These are phyloP conservation scores for Heliangelus exortis DNA, from an alignment of 2,797 vertebrate species.

Conservation along the genomic window DNA sequence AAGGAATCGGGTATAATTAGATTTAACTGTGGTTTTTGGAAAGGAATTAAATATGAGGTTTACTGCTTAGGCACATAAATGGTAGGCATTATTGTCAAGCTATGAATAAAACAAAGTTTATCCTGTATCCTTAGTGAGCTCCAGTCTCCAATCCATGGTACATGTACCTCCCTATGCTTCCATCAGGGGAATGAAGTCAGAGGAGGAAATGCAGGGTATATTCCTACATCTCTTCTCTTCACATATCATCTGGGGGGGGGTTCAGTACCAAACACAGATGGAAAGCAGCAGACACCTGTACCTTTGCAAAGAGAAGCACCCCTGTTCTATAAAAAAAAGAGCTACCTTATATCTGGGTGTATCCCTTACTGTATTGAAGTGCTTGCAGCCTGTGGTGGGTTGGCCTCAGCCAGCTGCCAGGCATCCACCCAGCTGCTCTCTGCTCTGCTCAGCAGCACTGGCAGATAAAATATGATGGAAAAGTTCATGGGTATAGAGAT, in stretches of 20 bases:
- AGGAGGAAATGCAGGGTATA: background rate
- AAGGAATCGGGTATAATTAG: background rate
- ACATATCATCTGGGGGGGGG: background rate
- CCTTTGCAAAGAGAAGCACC: background rate
- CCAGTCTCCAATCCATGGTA: rapidly evolving
- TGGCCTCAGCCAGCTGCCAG: background rate
- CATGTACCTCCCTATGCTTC: background rate
- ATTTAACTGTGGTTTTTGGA: background rate
- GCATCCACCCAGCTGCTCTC: background rate
- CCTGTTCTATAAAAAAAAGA: background rate
- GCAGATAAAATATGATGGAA: background rate
- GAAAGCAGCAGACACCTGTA: background rate
- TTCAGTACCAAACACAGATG: background rate
- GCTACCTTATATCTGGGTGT: background rate
- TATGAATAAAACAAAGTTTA: background rate
- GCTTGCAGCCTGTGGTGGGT: background rate
- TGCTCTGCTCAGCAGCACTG: background rate
- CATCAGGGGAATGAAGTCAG: background rate
- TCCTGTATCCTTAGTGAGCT: background rate
- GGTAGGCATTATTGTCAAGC: background rate
- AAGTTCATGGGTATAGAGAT: background rate
- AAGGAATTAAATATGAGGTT: background rate
- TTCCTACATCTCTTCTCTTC: background rate
- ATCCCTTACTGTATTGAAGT: background rate
- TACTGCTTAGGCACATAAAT: background rate